A percentile compares a stretch with the other conserved stretches of the same genome.
These are phyloP conservation scores for Anaspis maculata DNA, from an alignment of 2,888 invertebrate species.

Conservation along the genomic window DNA sequence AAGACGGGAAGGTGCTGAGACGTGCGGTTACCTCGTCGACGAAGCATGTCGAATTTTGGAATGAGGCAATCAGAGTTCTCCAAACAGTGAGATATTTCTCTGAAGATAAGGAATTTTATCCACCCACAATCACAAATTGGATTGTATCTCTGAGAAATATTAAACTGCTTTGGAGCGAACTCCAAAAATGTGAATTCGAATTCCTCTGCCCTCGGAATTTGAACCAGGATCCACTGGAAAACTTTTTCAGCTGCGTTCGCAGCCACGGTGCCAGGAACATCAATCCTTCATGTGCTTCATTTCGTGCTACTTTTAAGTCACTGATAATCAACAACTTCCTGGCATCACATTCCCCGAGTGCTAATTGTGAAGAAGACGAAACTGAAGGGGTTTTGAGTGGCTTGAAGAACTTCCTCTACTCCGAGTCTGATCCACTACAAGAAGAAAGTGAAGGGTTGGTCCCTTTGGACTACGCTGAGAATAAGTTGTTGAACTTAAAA, in stretches of 20 bases:
- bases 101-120: constrained; percentile 1
- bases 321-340: constrained; percentile 10
- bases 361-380: constrained; percentile 7
- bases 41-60: constrained; percentile 4
- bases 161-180: background rate
- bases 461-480: background rate
- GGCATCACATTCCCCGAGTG: constrained; percentile 5
- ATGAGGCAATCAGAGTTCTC: constrained; percentile 5
- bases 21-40: constrained; percentile 2
- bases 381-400: background rate
- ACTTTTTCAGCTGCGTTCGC: constrained; percentile 8
- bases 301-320: constrained; percentile 6
- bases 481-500: background rate
- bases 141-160: background rate
- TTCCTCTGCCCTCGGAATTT: constrained; percentile 4
- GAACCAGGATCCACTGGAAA: constrained; percentile 8
- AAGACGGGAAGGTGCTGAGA: constrained; percentile 5
- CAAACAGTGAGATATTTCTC: background rate
- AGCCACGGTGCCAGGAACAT: constrained; percentile 8
- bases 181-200: constrained; percentile 1
- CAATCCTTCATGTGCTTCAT: constrained; percentile 1
- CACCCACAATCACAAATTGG: constrained; percentile 2
- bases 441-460: too few relatives aligned
- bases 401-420: background rate
- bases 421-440: background rate